A percentile compares a stretch with the other conserved stretches of the same genome.
These are phyloP conservation scores for Theretra japonica DNA, from an alignment of 2,888 invertebrate genomes.

Conservation along the genomic window DNA sequence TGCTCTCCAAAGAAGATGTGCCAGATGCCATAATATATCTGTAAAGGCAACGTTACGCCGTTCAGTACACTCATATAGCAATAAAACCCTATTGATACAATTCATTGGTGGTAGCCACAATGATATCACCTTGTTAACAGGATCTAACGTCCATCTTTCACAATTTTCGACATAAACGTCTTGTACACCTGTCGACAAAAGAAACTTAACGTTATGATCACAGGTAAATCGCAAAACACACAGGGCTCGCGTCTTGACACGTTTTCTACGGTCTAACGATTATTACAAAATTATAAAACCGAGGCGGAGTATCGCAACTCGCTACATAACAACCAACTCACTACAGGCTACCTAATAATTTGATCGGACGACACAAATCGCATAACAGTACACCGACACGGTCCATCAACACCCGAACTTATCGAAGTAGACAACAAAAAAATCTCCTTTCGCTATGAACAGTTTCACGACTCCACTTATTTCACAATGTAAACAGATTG, in stretches of 20 bases:
- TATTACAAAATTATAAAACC: conserved; percentile 76
- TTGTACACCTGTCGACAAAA: conserved; percentile 47
- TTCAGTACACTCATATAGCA: conserved; percentile 34
- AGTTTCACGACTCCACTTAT: conserved; percentile 63
- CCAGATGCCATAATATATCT: conserved; percentile 89
- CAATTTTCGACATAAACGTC: conserved; percentile 43
- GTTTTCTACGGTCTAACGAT: conserved; percentile 81
- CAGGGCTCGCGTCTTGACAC: conserved; percentile 74
- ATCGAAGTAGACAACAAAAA: conserved; percentile 64
- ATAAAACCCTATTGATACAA: conserved; percentile 23
- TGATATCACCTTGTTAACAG: conserved; percentile 52
- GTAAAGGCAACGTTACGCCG: conserved; percentile 51
- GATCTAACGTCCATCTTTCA: conserved; percentile 56
- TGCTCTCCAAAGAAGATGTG: conserved; percentile 91
- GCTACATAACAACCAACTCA: conserved; percentile 28
- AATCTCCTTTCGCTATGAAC: conserved; percentile 70
- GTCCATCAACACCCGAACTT: conserved; percentile 60
- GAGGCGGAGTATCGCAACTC: conserved; percentile 61
- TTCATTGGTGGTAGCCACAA: conserved; percentile 22
- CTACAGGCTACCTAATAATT: conserved; percentile 31
- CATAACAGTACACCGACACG: conserved; percentile 67
- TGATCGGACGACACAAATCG: conserved; percentile 53
- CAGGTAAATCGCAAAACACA: conserved; percentile 36
- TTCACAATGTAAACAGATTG: conserved; percentile 80
- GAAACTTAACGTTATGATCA: conserved; percentile 36